Percentiles rank a stretch among this genome's conserved stretches.
These are phyloP conservation scores for Odontocolon sp. DNA, from an alignment of 2,888 invertebrate species.

Conservation along the genomic window DNA sequence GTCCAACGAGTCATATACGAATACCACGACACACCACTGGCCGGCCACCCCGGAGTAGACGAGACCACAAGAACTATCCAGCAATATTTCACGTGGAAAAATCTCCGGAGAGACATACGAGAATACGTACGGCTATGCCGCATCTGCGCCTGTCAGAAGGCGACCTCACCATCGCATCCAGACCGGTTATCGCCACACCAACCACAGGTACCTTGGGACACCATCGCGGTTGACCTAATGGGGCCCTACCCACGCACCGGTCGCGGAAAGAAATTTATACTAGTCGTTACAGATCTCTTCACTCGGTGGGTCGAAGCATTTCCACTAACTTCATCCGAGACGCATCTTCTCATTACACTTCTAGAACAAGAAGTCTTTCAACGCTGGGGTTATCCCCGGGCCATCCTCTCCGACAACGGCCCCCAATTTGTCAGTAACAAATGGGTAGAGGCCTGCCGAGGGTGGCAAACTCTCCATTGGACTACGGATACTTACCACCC, in stretches of 20 bases:
- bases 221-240: background rate
- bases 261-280: slow-evolving; percentile 23
- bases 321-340: background rate
- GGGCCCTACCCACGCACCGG: background rate
- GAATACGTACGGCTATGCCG: background rate
- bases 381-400: background rate
- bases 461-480: slow-evolving; percentile 53
- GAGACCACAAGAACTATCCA: background rate
- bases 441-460: slow-evolving; percentile 34
- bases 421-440: slow-evolving; percentile 37
- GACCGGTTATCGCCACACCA: background rate
- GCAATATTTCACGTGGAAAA: background rate
- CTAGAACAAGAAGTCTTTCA: background rate
- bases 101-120: background rate
- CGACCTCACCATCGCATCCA: background rate
- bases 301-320: slow-evolving; percentile 63
- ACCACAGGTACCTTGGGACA: background rate
- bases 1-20: background rate
- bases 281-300: slow-evolving; percentile 61
- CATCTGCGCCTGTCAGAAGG: background rate
- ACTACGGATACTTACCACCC: slow-evolving; percentile 37
- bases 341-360: background rate
- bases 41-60: background rate
- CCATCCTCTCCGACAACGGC: background rate
- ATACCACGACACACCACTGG: background rate